phyloP scores from a whole-genome alignment of 2,797 vertebrate genomes.

The Betta splendens region DNA sequence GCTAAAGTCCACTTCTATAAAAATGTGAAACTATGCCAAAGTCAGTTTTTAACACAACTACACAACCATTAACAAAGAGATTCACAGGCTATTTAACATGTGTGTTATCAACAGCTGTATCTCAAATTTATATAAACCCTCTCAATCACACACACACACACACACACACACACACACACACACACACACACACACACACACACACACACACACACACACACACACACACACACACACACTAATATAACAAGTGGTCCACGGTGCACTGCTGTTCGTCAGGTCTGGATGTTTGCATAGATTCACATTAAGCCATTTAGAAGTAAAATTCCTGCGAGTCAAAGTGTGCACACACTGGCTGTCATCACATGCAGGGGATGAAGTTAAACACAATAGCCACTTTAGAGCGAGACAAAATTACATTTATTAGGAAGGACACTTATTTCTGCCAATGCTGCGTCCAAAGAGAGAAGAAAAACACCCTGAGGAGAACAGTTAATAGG shows the following conservation, averaged over 20 bases:
- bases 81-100: not conserved
- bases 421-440: conserved; percentile 45
- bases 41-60: too few relatives aligned
- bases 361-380: conserved; percentile 41
- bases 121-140: conserved; percentile 6
- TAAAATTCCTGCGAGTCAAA: conserved; percentile 32
- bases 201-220: conserved; percentile 11
- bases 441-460: conserved; percentile 40
- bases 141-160: conserved; percentile 9
- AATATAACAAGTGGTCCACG: conserved; percentile 27
- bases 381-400: conserved; percentile 24
- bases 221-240: conserved; percentile 10
- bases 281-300: conserved; percentile 30
- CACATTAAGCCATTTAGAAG: conserved; percentile 45
- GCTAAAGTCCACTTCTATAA: not conserved
- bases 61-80: not conserved
- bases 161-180: conserved; percentile 7
- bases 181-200: conserved; percentile 8
- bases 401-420: conserved; percentile 46
- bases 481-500: conserved; percentile 48
- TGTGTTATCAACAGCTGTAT: not conserved
- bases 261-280: conserved; percentile 17
- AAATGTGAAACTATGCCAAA: conserved; percentile 7
- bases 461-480: conserved; percentile 44
- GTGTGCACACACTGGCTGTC: conserved; percentile 26